Evolutionary conservation across 2,888 invertebrate species (phyloP).

Genomic region (Autographa gamma): DNA sequence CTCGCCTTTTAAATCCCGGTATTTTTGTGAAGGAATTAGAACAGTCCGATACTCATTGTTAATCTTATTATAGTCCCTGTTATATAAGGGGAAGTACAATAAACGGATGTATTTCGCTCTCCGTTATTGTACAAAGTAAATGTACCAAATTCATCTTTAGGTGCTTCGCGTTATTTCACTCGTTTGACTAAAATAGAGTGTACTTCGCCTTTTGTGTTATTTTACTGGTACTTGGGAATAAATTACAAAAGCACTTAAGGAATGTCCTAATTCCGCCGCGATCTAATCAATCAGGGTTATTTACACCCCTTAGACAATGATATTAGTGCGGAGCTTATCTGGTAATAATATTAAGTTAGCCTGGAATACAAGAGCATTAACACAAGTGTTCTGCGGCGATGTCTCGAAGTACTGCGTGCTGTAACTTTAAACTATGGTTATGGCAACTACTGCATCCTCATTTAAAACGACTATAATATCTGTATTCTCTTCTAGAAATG

Average conservation of each 20-base stretch:
- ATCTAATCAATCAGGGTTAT: constrained; percentile 1
- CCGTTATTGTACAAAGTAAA: constrained; percentile 9
- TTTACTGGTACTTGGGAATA: constrained; percentile 1
- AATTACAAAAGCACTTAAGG: constrained; percentile 8
- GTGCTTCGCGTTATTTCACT: constrained; percentile 19
- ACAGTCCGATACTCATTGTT: constrained; percentile 49
- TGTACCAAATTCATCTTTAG: neutral
- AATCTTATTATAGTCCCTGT: constrained; percentile 55
- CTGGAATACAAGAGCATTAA: neutral
- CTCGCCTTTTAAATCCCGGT: constrained; percentile 48
- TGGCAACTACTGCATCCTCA: constrained; percentile 2
- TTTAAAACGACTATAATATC: neutral
- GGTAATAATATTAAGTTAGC: constrained; percentile 1
- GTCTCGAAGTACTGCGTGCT: neutral
- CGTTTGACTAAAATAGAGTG: constrained; percentile 39
- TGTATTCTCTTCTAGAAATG: neutral
- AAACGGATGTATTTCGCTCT: constrained; percentile 20
- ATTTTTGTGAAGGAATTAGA: constrained; percentile 53
- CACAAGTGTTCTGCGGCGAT: neutral
- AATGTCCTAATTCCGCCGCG: neutral
- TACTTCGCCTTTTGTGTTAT: constrained; percentile 1
- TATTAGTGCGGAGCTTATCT: neutral
- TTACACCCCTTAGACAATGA: neutral
- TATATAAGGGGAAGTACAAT: constrained; percentile 32
- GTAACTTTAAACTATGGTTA: constrained; percentile 4